Base-by-base conservation (phyloP, 2,888 invertebrate species). In the Acleris literana region DNA sequence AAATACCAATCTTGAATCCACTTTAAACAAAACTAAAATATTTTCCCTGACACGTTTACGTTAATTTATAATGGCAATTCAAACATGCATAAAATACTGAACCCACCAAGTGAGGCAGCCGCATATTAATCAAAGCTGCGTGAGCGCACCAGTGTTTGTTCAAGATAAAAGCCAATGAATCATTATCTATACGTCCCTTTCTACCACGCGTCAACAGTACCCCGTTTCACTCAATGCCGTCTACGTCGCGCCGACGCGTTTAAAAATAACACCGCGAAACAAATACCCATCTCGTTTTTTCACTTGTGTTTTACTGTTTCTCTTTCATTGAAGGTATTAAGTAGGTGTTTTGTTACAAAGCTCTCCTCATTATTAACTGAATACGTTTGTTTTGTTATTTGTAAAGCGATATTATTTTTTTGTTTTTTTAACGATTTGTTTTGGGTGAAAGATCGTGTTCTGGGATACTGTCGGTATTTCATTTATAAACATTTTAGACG, bases 91-190 rank as follows among this genome's bases (percentile, higher is more conserved):
- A 65, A 65, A 56, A 65, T 65, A 65, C 60, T 49, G 65, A 55
- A 55, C 22, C 60, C 60, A 25, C 60, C 44, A 65, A 65, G 59
- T 60, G 59, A 60, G 64, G 66, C 66, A 66, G 61, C 66, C 46
- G 62, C 22, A 9, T 25, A 62, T 65, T 66, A 44, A 66, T 66
- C 65, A 65, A 60, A 64, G 60, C 17, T 62, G 52, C 55, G 62
- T 20, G 13, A 16, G 51, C 46, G 49, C 55, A 52, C 29, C 57
- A 62, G 66, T 66, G 62, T 66, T 62, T 62, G 66, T 66, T 52
- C 55, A 65, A 61, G 65, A 66, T 66, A 57, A 62, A 66, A 62
- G 52, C 18, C 66, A 61, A 66, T 66, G 66, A 66, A 66, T 66
- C 66, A 62, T 52, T 62, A 33, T 53, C 16, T 18, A 22, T 5